Percentiles rank a stretch among this genome's conserved stretches.
phyloP scores from a whole-genome alignment of 2,797 vertebrate species.

The Chrysocyon brachyurus region DNA sequence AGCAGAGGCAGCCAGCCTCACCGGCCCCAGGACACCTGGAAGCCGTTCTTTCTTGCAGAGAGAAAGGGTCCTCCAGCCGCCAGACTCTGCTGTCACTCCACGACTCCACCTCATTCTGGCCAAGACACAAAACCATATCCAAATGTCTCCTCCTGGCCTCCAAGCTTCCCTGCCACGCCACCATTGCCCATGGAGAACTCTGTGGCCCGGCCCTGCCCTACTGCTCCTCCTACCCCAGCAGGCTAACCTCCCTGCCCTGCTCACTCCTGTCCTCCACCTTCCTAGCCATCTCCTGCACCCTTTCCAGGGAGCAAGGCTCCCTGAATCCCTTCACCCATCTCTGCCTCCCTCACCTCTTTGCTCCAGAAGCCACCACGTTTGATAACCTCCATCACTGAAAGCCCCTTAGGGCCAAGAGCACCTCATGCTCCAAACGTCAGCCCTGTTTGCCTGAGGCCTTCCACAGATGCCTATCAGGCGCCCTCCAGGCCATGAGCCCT shows the following conservation, averaged over 20 bases:
- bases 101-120: background rate
- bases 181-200: background rate
- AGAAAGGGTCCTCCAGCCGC: background rate
- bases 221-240: background rate
- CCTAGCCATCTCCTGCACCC: background rate
- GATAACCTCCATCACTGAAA: background rate
- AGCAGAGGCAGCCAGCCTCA: background rate
- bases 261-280: background rate
- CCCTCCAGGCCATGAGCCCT: background rate
- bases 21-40: background rate
- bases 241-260: too few species aligned
- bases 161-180: background rate
- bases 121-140: background rate
- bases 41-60: background rate
- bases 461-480: background rate
- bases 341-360: background rate
- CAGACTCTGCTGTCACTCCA: background rate
- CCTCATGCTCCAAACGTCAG: background rate
- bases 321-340: background rate
- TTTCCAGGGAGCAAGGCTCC: background rate
- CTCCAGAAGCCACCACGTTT: background rate
- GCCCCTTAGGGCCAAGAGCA: background rate
- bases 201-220: background rate
- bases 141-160: background rate
- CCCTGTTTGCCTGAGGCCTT: background rate